Base-by-base conservation (phyloP, 2,113 vertebrate genomes). In the Sinocyclocheilus grahami region DNA sequence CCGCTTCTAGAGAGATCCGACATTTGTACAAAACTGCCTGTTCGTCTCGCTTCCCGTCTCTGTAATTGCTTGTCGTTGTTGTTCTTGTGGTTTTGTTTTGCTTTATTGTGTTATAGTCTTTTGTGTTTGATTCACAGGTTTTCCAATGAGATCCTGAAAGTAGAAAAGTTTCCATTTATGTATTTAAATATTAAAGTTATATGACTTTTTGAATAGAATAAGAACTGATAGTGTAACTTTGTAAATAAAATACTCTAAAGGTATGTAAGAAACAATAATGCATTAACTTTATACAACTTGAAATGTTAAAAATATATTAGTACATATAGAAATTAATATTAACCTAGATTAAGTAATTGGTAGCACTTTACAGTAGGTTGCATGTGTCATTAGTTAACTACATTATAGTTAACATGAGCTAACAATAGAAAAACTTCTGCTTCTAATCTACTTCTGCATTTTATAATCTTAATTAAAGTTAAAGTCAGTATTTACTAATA, bases 141-240 rank as follows among this genome's bases (percentile, higher is more conserved):
- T 95, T 96, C 97, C 96, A 95, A 93, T 90, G 94, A 94, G 95
- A 96, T 97, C 97, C 98, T 99, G 96, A 55, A 58, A 85, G 91
- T 82, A 88, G 90, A 0, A 79, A 95, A 93, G 89, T 84, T 93
- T 86, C 88, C 90, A 81, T 78, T 69, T 87, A 82, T 58, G 53
- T 11, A 18, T 33, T 69, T 69, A 16, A 9, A 37, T 11, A 12
- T 48, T 51, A 51, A 51, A 13, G 39, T 33, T 33, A 33, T 33
- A 33, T 37, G 27, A 71, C 33, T 37, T 71, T 71, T 72, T 60
- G 8, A 60, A 60, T 60, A 60, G 18, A 60, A 22, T 8, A 60
- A 60, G 58, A 60, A 60, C 14, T 1, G 51, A 55, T 6, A 18
- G 18, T 53, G 51, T 53, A 16, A 5, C 53, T 58, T 58, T 71